Evolutionary conservation across 2,888 invertebrate species (phyloP), one percentile per base, ranked within the genome.

Genomic region (Chironomus tentans): DNA sequence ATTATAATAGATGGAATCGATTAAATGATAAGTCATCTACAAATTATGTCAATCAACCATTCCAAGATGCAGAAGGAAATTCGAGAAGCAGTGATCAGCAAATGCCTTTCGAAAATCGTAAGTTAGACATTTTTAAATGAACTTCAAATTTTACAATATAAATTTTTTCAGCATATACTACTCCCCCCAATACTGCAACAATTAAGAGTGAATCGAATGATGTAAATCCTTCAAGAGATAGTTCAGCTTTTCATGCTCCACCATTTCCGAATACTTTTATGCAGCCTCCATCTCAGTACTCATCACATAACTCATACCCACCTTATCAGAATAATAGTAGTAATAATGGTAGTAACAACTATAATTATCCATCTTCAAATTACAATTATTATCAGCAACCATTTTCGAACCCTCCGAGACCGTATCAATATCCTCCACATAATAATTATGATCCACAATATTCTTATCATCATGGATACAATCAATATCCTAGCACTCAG

Each of bases 211-310:
- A 56, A n/a, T 6, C 56, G 0, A 56, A 56, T 56, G 56, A 18
- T 56, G 15, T 3, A 56, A 56, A 56, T 56, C 6, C 13, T 24
- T 13, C 65, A 10, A 12, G 22, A 2, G 12, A 12, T 7, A 24
- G 7, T 12, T 68, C 68, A 7, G 68, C 68, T 15, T 68, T 68
- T 68, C 68, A 68, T 68, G 38, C 68, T 15, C 68, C 68, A 46
- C 6, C 21, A 22, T 18, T 12, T 65, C 24, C 18, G 4, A 56
- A 24, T 28, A n/a, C 48, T 2, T 71, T 50, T 56, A 21, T 22
- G 10, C 21, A 28, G n/a, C 50, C 71, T 24, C 56, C 71, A 22
- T 24, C 47, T 56, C 56, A 50, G 38, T 50, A n/a, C n/a, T 12
- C 18, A 13, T n/a, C 47, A 12, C 13, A 70, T 46, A 48, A 46